phyloP scores from a whole-genome alignment of 1,140 invertebrate genomes.

The Pseudomyrmex sp. region DNA sequence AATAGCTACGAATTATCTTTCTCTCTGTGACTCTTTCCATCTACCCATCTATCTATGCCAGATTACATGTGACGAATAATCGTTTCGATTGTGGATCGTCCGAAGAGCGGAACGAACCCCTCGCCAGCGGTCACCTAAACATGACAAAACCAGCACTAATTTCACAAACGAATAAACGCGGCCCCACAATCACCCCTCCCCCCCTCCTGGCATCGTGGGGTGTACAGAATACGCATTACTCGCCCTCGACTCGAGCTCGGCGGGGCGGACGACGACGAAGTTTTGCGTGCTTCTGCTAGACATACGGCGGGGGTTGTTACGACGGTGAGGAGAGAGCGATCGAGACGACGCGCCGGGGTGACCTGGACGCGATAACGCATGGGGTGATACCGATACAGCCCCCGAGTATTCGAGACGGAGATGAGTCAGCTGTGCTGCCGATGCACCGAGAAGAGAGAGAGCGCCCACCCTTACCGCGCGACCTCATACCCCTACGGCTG shows the following conservation, averaged over 20 bases:
- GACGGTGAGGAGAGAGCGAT: conserved; percentile 55
- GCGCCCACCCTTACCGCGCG: conserved; percentile 36
- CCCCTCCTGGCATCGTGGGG: conserved; percentile 44
- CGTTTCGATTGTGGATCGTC: conserved; percentile 29
- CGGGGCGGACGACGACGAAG: conserved; percentile 61
- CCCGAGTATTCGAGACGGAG: conserved; percentile 63
- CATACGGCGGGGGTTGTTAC: conserved; percentile 72
- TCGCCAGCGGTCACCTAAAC: conserved; percentile 74
- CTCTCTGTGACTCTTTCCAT: no score
- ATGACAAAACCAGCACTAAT: conserved; percentile 85
- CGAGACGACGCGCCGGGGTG: background rate
- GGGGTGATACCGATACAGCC: conserved; percentile 82
- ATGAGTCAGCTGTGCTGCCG: conserved; percentile 76
- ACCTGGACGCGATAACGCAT: conserved; percentile 77
- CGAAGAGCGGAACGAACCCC: conserved; percentile 19
- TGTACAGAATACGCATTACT: conserved; percentile 53
- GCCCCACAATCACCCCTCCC: conserved; percentile 55
- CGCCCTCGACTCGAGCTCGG: conserved; percentile 55
- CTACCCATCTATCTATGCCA: background rate
- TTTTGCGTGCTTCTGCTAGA: conserved; percentile 64
- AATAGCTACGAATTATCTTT: background rate
- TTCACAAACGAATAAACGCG: conserved; percentile 85
- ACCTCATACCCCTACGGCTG: conserved; percentile 22
- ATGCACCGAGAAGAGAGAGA: conserved; percentile 26
- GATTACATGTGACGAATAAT: conserved; percentile 17